phyloP scores from a whole-genome alignment of 2,797 vertebrate genomes.

The Enteromius trimaculatus region DNA sequence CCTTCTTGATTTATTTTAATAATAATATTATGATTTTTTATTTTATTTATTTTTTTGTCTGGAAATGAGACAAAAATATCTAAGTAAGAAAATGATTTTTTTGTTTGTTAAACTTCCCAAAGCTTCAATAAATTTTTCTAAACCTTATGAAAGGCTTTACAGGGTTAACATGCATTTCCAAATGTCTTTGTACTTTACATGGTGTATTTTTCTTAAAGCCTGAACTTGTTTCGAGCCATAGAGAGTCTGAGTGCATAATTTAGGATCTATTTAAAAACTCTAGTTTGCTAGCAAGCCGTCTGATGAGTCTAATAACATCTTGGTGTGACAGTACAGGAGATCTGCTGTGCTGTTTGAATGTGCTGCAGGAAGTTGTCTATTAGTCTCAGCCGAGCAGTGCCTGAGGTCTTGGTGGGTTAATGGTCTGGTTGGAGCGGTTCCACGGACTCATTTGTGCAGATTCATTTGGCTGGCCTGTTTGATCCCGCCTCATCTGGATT shows the following conservation, averaged over 20 bases:
- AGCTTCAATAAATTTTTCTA: neutral
- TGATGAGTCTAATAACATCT: slow-evolving; percentile 3
- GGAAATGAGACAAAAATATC: no score
- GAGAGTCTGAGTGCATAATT: slow-evolving; percentile 46
- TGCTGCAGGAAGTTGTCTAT: neutral
- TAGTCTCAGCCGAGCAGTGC: neutral
- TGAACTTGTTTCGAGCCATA: neutral
- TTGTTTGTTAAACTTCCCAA: no score
- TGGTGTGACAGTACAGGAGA: neutral
- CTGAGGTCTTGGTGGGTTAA: slow-evolving; percentile 11
- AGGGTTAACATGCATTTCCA: neutral
- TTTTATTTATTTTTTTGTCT: no score
- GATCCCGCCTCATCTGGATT: neutral
- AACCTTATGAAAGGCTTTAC: neutral
- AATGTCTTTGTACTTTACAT: neutral
- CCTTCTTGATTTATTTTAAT: no score
- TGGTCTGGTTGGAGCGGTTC: slow-evolving; percentile 18
- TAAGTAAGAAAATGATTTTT: no score
- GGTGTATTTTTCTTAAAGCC: neutral
- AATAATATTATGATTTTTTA: no score
- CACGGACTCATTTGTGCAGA: slow-evolving; percentile 16
- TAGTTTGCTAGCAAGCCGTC: neutral
- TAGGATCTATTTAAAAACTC: slow-evolving; percentile 52
- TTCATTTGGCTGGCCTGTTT: slow-evolving; percentile 5
- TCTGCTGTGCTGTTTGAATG: slow-evolving; percentile 6